Evolutionary conservation across 2,888 invertebrate species (phyloP), one percentile per base, ranked within the genome.

Genomic region (Cyrtodaria siliqua): DNA sequence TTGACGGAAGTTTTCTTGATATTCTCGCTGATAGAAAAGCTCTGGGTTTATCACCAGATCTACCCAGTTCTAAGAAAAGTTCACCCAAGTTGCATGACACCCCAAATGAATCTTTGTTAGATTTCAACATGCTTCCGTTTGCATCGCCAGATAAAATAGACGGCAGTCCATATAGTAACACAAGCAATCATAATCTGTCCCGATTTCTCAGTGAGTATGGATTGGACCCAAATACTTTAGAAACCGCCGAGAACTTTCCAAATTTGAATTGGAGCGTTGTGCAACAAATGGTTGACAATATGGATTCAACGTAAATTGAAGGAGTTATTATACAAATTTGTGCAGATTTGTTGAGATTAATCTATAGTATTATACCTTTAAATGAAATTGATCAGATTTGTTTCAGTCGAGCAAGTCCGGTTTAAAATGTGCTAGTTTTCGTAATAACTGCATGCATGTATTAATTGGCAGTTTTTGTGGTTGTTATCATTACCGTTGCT

Each of bases 1-100:
- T 86, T 50, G 87, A 87, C 38, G 82, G 77, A 18, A 86, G 84
- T 64, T 87, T 87, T 57, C 57, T 87, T 29, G 87, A 87, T 38
- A 76, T 78, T 53, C 59, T 86, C 26, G 76, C 53, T 20, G 86
- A 84, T 55, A 74, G 56, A 24, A 83, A 79, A 66, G 66, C 50
- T 47, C 29, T 74, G 24, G 66, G 77, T 12, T 60, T 77, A 1
- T 82, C 83, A 26, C 83, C 80, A 23, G 73, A 83, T 44, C 33
- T 61, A 12, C 57, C n/a, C 26, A 56, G 50, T 20, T 38, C 23
- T 14, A 64, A 59, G 16, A 81, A 75, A 62, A 55, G 44, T 26
- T 64, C 66, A 38, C 59, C 55, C 26, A 59, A 60, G 16, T 6
- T 62, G 1, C 50, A 57, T 20, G 59, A 47, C n/a, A 63, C 50